These are phyloP conservation scores for Poecilia wingei DNA, from an alignment of 2,797 vertebrate species.

Conservation along the genomic window DNA sequence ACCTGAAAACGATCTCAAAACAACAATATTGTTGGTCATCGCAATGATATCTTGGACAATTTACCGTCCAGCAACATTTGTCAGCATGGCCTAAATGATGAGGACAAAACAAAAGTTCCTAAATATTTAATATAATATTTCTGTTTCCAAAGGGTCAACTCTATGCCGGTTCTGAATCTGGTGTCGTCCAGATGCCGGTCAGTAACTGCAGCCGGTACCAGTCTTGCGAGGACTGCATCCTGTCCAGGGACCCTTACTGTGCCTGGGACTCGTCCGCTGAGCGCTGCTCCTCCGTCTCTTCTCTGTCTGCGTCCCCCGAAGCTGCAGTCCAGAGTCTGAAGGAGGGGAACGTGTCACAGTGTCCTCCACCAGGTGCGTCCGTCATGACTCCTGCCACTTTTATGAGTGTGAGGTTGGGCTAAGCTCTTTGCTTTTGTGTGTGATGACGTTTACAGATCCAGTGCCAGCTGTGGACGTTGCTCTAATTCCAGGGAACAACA, in stretches of 20 bases:
- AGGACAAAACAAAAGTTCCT: not conserved
- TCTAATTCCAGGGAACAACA: constrained; percentile 72
- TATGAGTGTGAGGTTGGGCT: constrained; percentile 9
- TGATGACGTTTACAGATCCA: constrained; percentile 55
- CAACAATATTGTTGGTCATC: too few species aligned
- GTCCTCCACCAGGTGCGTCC: constrained; percentile 71
- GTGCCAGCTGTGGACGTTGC: constrained; percentile 45
- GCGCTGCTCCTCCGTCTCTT: constrained; percentile 55
- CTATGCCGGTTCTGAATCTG: constrained; percentile 77
- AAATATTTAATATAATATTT: constrained; percentile 13
- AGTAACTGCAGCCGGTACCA: constrained; percentile 73
- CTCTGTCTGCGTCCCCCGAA: constrained; percentile 8
- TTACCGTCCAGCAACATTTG: too few species aligned
- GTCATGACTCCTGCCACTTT: not conserved
- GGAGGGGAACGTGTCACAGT: constrained; percentile 72
- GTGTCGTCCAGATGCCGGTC: constrained; percentile 78
- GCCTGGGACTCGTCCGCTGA: constrained; percentile 66
- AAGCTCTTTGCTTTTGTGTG: constrained; percentile 26
- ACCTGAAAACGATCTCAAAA: too few species aligned
- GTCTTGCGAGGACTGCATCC: constrained; percentile 80
- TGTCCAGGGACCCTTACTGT: constrained; percentile 85
- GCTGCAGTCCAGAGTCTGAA: constrained; percentile 76
- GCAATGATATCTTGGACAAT: too few species aligned
- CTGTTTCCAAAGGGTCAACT: constrained; percentile 71
- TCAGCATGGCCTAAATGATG: too few species aligned